Percentiles rank a stretch among this genome's conserved stretches.
phyloP scores from a whole-genome alignment of 1,140 invertebrate species.

The Lanistes nyassanus region DNA sequence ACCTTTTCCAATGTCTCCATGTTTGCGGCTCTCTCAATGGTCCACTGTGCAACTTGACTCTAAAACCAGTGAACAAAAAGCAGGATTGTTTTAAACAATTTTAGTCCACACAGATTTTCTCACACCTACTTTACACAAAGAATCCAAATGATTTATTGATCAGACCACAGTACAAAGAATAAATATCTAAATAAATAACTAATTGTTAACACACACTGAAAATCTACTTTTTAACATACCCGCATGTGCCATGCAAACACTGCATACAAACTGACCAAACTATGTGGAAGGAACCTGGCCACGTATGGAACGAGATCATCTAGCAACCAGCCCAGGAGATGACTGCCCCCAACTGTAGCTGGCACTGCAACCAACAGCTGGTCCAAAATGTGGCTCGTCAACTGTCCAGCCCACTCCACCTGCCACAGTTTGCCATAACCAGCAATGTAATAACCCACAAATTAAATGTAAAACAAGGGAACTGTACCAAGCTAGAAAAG shows the following conservation, averaged over 20 bases:
- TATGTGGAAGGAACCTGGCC: constrained; percentile 39
- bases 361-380: constrained; percentile 44
- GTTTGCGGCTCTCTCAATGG: constrained; percentile 45
- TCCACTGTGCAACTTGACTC: constrained; percentile 43
- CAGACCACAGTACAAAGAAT: no score
- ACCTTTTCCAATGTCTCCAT: constrained; percentile 57
- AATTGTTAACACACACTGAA: not conserved
- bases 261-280: constrained; percentile 54
- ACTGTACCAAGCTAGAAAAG: no score
- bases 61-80: constrained; percentile 31
- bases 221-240: not conserved
- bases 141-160: no score
- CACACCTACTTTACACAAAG: no score
- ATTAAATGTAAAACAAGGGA: no score
- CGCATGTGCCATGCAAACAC: no score
- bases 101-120: no score
- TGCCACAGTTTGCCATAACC: no score
- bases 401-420: constrained; percentile 39
- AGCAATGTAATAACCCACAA: no score
- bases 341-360: constrained; percentile 30
- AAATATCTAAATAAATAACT: not conserved
- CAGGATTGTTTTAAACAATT: no score
- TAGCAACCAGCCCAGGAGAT: constrained; percentile 41
- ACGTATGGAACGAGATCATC: constrained; percentile 51
- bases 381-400: constrained; percentile 37